Evolutionary conservation across 2,797 vertebrate species (phyloP), one percentile per base, ranked within the genome.

Genomic region (Pipistrellus pipistrellus): DNA sequence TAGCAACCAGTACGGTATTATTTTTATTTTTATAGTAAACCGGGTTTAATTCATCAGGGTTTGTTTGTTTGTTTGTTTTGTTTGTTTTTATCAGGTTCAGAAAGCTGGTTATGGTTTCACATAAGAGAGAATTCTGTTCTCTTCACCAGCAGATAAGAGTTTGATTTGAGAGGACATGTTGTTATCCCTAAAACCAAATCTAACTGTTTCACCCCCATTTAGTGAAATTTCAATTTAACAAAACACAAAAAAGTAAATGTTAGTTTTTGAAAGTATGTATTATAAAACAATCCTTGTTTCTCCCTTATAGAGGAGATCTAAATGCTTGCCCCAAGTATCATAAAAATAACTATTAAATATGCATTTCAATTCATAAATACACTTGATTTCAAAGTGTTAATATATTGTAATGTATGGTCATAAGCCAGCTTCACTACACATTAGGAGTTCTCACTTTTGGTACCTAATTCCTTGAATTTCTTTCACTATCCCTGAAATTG

Each of bases 181-280:
- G 17, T 89, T 75, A 21, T 17, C 25, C 25, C 35, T 91, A 86
- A 80, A 73, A 46, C 18, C 75, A 89, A 88, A 75, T 51, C 20
- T 46, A 85, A 66, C 18, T 48, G 4, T 72, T 90, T 64, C 38
- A 46, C n/a, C 53, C 32, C 25, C 23, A 76, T 53, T 90, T 81
- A 71, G 46, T 68, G 38, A 93, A 5, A 44, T 89, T 88, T 86
- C 82, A 25, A 94, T 62, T 93, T 15, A 48, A 92, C 6, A 95
- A 30, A 10, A 85, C 15, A 66, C 6, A 32, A 77, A 4, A 18
- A 66, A 83, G 27, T 66, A 66, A 71, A 32, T 78, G 62, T 46
- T 62, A 51, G 38, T 57, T 88, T 89, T 90, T 55, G 20, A 93
- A 91, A 88, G 15, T 25, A 48, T 48, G 30, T 85, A 46, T 90